Base-by-base conservation (phyloP, 2,113 vertebrate genomes). In the Falco punctatus region DNA sequence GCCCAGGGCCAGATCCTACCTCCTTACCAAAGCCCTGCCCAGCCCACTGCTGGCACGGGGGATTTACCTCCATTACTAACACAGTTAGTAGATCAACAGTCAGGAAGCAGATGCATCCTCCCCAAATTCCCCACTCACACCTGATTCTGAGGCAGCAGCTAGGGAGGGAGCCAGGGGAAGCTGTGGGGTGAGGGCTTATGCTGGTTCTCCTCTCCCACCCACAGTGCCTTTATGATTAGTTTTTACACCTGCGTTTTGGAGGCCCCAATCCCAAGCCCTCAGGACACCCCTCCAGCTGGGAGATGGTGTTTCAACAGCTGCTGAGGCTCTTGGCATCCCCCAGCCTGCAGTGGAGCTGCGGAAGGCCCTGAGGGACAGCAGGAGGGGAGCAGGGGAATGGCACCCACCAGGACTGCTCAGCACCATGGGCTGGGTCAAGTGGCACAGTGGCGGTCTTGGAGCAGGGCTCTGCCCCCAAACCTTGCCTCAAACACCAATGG, bases 201-300 rank as follows among this genome's bases (percentile, higher is more conserved):
- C 16, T 0, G 0, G 13, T 4, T 9, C 44, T 77, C 33, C 40
- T 69, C 9, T 88, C 40, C 46, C 2, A 9, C n/a, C 15, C 1
- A 8, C 55, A 61, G n/a, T 1, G 4, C 69, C n/a, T 81, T 62
- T 86, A 64, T 52, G 52, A 33, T 32, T 55, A 32, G 38, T 44
- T 72, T 92, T 65, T 22, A 81, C 11, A 67, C 2, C n/a, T 87
- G 16, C 27, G 74, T 18, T 46, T 55, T n/a, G 30, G 26, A 81
- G 32, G 2, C 9, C 52, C 66, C 1, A 4, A 2, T 7, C 6
- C 32, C 24, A 74, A 88, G 18, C 15, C 17, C 26, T 64, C 1
- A 4, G 42, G 42, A 81, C 8, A 3, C 22, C 2, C 8, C 0
- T 38, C 21, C 0, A 0, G 0, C 0, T 30, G 52, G 22, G 48